Evolutionary conservation across 2,113 vertebrate genomes (phyloP), one percentile per base, ranked within the genome.

Genomic region (Megatriorchis doriae): DNA sequence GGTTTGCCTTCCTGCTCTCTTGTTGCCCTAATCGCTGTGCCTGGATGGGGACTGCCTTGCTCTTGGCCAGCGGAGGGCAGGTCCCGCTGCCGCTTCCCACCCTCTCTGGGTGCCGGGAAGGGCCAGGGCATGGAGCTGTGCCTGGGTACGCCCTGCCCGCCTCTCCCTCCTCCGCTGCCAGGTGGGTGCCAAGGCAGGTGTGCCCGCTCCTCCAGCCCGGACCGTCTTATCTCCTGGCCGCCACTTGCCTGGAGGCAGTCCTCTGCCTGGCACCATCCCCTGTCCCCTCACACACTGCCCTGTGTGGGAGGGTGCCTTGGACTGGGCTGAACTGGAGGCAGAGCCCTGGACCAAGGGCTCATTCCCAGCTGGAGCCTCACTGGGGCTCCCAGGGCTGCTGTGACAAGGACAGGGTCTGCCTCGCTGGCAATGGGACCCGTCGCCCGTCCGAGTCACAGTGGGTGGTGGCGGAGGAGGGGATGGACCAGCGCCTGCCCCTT

Each of bases 361-460:
- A 0, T 47, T 70, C 61, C 36, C 36, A 10, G 48, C 6, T 34
- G 29, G 65, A 85, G 53, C 59, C 47, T 53, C 4, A 13, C 68
- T 6, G 3, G 1, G 9, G 56, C 55, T 48, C 18, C 36, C 1
- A 0, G 58, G 25, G 52, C 65, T 85, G 86, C 63, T 0, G 1
- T n/a, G 56, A 21, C 78, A 31, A 56, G 56, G 72, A 55, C 6
- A 9, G 5, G 72, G 19, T 20, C 73, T 70, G 74, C 65, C 63
- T n/a, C 0, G 3, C 26, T 0, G 0, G 45, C 0, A 0, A 1
- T 20, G 58, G 87, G 62, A 62, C n/a, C 52, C 0, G 0, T 61
- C 21, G 22, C 62, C 0, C 0, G 3, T 16, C 63, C 8, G 22
- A 42, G 19, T 32, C 12, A 4, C 45, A 27, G 16, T 0, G 3